Evolutionary conservation across 2,888 invertebrate genomes (phyloP).

Genomic region (Masnerella sp.): DNA sequence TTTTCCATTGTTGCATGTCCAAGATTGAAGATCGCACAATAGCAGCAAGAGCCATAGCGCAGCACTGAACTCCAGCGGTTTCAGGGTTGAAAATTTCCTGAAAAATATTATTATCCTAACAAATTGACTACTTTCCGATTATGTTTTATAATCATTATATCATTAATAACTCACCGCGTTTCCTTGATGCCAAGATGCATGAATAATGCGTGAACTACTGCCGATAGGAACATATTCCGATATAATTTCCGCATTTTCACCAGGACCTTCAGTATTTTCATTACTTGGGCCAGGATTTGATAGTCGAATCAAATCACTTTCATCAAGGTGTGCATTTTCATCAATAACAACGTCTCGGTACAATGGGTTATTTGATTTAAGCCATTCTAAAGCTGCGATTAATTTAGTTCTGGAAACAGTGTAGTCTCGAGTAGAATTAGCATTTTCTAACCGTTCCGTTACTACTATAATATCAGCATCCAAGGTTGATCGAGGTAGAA

Average conservation of each 20-base stretch:
- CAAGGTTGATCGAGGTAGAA: conserved; percentile 17
- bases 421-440: conserved; percentile 6
- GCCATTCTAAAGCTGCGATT: conserved; percentile 17
- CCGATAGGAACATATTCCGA: conserved; percentile 3
- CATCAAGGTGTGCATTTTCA: conserved; percentile 12
- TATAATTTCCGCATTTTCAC: neutral
- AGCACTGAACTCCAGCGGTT: conserved; percentile 17
- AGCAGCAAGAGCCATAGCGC: conserved; percentile 26
- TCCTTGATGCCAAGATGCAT: conserved; percentile 26
- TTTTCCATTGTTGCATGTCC: conserved; percentile 2
- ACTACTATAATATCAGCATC: conserved; percentile 14
- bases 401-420: conserved; percentile 12
- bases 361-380: conserved; percentile 11
- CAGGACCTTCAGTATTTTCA: neutral
- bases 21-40: conserved; percentile 11
- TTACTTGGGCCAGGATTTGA: neutral
- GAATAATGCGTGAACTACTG: conserved; percentile 11
- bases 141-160: conserved; percentile 5
- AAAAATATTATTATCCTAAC: neutral
- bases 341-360: conserved; percentile 20
- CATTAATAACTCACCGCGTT: conserved; percentile 1
- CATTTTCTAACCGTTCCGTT: conserved; percentile 24
- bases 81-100: conserved; percentile 10
- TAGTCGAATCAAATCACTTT: conserved; percentile 12
- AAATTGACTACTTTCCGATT: neutral